These are phyloP conservation scores for Drosophila sturtevanti DNA, from an alignment of 1,140 invertebrate genomes.

Conservation along the genomic window DNA sequence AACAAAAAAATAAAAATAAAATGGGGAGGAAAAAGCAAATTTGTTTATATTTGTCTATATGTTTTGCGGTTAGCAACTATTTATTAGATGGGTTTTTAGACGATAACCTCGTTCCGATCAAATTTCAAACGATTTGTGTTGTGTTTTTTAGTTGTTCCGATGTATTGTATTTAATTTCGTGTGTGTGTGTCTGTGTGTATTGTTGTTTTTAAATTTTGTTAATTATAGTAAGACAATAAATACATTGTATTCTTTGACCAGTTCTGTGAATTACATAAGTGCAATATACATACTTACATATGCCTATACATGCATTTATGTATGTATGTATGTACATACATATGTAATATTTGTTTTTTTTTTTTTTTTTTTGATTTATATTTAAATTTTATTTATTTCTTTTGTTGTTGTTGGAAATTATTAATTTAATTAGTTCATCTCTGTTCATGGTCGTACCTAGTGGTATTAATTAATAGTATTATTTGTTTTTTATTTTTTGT, in stretches of 20 bases:
- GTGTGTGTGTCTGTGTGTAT: constrained; percentile 22
- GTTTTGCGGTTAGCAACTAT: background rate
- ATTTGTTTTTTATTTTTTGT: constrained; percentile 60
- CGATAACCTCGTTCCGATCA: constrained; percentile 14
- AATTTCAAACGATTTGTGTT: constrained; percentile 27
- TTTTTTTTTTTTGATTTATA: constrained; percentile 17
- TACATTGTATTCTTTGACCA: constrained; percentile 66
- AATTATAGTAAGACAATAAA: constrained; percentile 64
- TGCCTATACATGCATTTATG: constrained; percentile 35
- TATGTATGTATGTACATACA: constrained; percentile 43
- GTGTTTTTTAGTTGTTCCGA: background rate
- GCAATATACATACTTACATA: constrained; percentile 51
- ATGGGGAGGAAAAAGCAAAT: background rate
- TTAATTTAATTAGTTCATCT: constrained; percentile 50
- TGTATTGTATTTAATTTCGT: background rate
- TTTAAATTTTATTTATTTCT: constrained; percentile 35
- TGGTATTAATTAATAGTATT: constrained; percentile 76
- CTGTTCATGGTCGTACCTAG: constrained; percentile 32
- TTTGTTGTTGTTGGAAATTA: constrained; percentile 31
- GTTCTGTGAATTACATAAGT: constrained; percentile 72
- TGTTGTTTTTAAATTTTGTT: constrained; percentile 75
- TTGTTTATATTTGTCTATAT: background rate
- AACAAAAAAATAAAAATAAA: background rate
- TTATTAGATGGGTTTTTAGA: background rate
- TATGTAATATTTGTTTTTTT: constrained; percentile 25